Percentiles rank a stretch among this genome's conserved stretches.
Conservation (phyloP, 23 tunicate species). For the Halocynthia aurantium region DNA sequence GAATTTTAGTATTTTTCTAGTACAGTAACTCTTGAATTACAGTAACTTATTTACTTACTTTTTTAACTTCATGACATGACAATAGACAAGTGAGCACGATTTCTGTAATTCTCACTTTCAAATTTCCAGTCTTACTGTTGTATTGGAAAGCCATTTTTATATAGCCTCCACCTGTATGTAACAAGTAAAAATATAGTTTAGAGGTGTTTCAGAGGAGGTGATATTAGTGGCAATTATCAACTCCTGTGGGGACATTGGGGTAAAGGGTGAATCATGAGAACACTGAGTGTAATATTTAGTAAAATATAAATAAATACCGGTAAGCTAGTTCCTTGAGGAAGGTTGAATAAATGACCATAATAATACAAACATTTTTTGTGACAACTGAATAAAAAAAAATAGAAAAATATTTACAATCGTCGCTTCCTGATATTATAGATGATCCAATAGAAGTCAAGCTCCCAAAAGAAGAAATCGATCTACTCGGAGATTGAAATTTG, state of each 20-base stretch:
- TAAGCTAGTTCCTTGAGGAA: too few relatives aligned
- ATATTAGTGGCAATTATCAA: too few relatives aligned
- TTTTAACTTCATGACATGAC: constrained; percentile 34
- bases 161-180: constrained; percentile 51
- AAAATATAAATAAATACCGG: too few relatives aligned
- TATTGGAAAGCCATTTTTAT: constrained; percentile 66
- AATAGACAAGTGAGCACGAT: constrained; percentile 31
- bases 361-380: too few relatives aligned
- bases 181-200: not conserved
- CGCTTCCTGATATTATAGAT: constrained; percentile 50
- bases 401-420: constrained; percentile 49
- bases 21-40: not conserved
- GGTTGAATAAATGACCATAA: too few relatives aligned
- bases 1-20: not conserved
- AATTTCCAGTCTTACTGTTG: constrained; percentile 60
- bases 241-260: not conserved
- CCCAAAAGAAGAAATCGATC: constrained; percentile 44
- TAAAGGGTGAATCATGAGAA: too few relatives aligned
- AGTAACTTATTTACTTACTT: constrained; percentile 17
- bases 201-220: too few relatives aligned
- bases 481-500: not conserved
- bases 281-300: too few relatives aligned
- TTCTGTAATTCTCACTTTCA: constrained; percentile 51
- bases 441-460: constrained; percentile 70
- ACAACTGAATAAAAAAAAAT: not conserved